phyloP scores from a whole-genome alignment of 2,797 vertebrate species.

The Hemitrygon akajei region DNA sequence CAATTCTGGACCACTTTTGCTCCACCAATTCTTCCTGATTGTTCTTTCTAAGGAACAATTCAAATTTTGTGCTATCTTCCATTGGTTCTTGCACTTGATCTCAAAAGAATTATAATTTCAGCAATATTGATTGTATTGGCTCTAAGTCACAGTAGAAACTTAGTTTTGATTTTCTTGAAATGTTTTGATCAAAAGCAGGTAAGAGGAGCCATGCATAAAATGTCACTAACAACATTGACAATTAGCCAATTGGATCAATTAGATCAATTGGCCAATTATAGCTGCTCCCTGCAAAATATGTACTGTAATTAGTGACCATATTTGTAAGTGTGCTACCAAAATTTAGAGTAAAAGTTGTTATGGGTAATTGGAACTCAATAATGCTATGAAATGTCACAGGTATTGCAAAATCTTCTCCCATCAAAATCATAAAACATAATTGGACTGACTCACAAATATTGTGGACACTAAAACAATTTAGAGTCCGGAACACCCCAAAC shows the following conservation, averaged over 20 bases:
- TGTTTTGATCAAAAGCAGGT: not conserved
- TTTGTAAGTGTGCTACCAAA: not conserved
- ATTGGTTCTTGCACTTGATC: not conserved
- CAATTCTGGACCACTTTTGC: not conserved
- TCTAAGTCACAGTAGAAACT: not conserved
- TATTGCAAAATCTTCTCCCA: too few species aligned
- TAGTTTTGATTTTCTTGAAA: not conserved
- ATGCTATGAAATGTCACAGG: not conserved
- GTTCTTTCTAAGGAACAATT: not conserved
- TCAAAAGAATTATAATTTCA: conserved; percentile 19
- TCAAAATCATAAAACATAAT: too few species aligned
- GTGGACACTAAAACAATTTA: too few species aligned
- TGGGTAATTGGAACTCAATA: not conserved
- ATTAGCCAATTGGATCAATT: too few species aligned
- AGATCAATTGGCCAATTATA: not conserved
- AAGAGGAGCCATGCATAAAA: not conserved
- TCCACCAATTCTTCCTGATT: not conserved
- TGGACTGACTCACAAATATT: too few species aligned
- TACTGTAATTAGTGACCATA: not conserved
- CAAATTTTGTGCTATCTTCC: not conserved
- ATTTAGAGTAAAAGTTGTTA: not conserved
- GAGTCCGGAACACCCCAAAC: too few species aligned
- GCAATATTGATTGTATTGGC: conserved; percentile 3
- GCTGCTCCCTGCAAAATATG: too few species aligned
- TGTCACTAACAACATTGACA: not conserved